phyloP scores from a whole-genome alignment of 2,797 vertebrate species.

The Channallabes apus region DNA sequence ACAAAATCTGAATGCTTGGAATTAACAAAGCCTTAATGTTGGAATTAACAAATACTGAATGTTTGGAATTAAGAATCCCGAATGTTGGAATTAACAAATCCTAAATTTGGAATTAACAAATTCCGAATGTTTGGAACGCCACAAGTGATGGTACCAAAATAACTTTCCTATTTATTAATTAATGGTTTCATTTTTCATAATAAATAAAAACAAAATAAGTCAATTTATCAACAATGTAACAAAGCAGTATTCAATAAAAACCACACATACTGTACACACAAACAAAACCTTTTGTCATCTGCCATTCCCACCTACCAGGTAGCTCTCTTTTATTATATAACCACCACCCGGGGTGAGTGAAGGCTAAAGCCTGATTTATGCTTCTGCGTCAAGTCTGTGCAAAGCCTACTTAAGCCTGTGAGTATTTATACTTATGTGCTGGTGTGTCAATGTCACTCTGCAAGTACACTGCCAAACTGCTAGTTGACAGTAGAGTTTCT shows the following conservation, averaged over 20 bases:
- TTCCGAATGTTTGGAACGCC: background rate
- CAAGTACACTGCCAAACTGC: too few relatives aligned
- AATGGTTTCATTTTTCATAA: background rate
- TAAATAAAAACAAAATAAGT: background rate
- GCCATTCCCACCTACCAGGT: background rate
- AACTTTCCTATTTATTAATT: background rate
- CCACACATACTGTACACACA: too few relatives aligned
- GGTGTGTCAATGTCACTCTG: background rate
- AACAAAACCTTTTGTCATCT: background rate
- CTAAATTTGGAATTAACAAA: too few relatives aligned
- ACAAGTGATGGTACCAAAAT: background rate
- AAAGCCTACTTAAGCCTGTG: constrained; percentile 2
- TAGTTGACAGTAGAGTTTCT: too few relatives aligned
- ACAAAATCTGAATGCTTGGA: too few relatives aligned
- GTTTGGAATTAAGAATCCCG: background rate
- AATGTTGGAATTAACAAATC: background rate
- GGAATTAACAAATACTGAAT: background rate
- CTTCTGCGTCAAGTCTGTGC: too few relatives aligned
- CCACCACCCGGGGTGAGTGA: background rate
- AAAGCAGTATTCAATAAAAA: too few relatives aligned
- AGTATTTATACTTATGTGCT: constrained; percentile 6
- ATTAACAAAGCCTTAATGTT: background rate
- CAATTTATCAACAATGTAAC: too few relatives aligned
- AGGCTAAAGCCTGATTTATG: too few relatives aligned
- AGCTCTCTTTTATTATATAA: background rate